phyloP scores from a whole-genome alignment of 2,797 vertebrate genomes.

The Xiphophorus birchmanni region DNA sequence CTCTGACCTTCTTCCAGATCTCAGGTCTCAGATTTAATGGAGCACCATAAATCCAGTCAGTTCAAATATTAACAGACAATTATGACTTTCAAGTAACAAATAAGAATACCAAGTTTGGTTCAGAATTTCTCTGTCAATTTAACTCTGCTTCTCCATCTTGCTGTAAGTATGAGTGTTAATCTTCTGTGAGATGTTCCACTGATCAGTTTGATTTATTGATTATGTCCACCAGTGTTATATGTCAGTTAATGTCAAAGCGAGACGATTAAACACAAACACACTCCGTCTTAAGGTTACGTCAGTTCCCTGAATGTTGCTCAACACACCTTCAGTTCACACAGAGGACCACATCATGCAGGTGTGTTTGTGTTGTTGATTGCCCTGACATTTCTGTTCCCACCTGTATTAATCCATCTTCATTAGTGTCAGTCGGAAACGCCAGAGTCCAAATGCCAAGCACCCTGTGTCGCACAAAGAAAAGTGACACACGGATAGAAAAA shows the following conservation, averaged over 20 bases:
- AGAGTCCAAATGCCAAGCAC: constrained; percentile 7
- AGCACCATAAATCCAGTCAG: not conserved
- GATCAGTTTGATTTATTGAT: not conserved
- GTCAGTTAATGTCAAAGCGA: not conserved
- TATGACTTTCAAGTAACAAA: not conserved
- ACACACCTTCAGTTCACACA: not conserved
- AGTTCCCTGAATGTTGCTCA: not conserved
- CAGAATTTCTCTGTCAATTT: not conserved
- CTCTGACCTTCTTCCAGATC: not conserved
- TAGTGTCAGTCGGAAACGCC: not conserved
- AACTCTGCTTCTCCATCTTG: not conserved
- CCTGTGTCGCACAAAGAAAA: not conserved
- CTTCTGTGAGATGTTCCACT: not conserved
- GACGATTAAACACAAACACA: not conserved
- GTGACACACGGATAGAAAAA: not conserved
- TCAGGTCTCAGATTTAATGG: not conserved
- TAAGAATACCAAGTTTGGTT: not conserved
- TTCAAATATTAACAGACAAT: not conserved
- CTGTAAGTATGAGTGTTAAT: not conserved
- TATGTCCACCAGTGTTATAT: not conserved
- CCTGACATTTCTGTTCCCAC: not conserved
- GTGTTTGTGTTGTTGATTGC: not conserved
- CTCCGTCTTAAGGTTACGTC: not conserved
- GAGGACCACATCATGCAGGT: not conserved
- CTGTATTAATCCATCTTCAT: not conserved